Base-by-base conservation (phyloP, 1,140 invertebrate genomes). In the Leptonema lineaticorne region DNA sequence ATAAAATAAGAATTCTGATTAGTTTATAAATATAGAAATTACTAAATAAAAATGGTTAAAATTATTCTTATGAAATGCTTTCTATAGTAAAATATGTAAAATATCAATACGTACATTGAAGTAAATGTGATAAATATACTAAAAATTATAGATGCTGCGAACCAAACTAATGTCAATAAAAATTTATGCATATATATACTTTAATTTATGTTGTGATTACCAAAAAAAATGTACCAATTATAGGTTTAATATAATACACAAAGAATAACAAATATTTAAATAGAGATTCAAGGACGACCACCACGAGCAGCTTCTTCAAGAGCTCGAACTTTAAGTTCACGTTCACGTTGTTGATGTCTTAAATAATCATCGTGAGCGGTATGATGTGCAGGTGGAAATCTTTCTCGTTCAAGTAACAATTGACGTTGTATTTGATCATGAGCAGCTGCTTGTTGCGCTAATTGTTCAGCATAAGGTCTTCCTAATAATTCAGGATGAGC, bases 371-470 rank as follows among this genome's bases (percentile, higher is more conserved):
- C 91, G 77, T 92, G 90, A 73, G 91, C 87, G 26, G 86, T 86
- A 29, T 89, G 83, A 41, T 89, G 78, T 5, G 6, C 85, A 85
- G 14, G 87, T 86, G 62, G 89, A 89, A 37, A 85, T 79, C 67
- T 83, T 85, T 93, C 91, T 27, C 92, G 84, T 77, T 95, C 92
- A 78, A 95, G 77, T 81, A 95, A 82, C 75, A 94, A 84, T 74
- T 95, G 92, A 69, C 93, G 84, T 78, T 95, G 92, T 24, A 94
- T 78, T 74, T 94, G 92, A 78, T 95, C 92, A 74, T 94, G 92
- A 63, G 92, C 90, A 24, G 87, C 88, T 76, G 82, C 88, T 83
- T 91, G 90, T 78, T 92, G 90, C 56, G 89, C 91, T 41, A 94
- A 82, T 78, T 92, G 92, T 75, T 94, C 92, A 14, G 91, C 89